phyloP scores from a whole-genome alignment of 2,797 vertebrate genomes.

The Gouania willdenowi region DNA sequence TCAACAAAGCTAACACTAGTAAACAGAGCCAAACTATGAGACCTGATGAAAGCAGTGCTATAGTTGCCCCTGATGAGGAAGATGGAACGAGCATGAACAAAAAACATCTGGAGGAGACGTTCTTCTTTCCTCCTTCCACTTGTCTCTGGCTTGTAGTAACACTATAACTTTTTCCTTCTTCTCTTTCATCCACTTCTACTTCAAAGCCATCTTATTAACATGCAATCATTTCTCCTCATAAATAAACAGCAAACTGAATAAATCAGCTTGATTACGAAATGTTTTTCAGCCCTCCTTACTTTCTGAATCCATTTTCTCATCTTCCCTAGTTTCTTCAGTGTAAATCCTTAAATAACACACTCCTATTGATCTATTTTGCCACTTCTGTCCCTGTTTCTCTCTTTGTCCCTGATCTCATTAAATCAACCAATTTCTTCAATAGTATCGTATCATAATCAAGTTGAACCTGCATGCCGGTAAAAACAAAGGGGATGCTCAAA shows the following conservation, averaged over 20 bases:
- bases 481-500: background rate
- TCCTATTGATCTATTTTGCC: constrained; percentile 5
- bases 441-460: constrained; percentile 15
- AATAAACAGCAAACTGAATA: constrained; percentile 1
- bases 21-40: constrained; percentile 25
- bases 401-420: constrained; percentile 25
- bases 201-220: constrained; percentile 27
- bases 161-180: background rate
- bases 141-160: constrained; percentile 34
- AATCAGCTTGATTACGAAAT: constrained; percentile 9
- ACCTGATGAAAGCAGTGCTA: constrained; percentile 47
- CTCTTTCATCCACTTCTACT: constrained; percentile 19
- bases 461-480: constrained; percentile 11
- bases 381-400: background rate
- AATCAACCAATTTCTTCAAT: constrained; percentile 25
- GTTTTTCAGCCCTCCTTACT: constrained; percentile 1
- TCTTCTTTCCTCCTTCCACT: constrained; percentile 11
- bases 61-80: constrained; percentile 45
- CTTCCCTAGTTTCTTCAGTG: constrained; percentile 2
- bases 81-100: constrained; percentile 52
- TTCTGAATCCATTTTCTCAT: constrained; percentile 17
- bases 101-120: constrained; percentile 45
- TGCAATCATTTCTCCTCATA: constrained; percentile 23
- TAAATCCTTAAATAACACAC: constrained; percentile 22
- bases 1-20: no score